Evolutionary conservation across 37 sponge, comb jelly and placozoan species (phyloP).

Genomic region (Aplysina aerophoba): DNA sequence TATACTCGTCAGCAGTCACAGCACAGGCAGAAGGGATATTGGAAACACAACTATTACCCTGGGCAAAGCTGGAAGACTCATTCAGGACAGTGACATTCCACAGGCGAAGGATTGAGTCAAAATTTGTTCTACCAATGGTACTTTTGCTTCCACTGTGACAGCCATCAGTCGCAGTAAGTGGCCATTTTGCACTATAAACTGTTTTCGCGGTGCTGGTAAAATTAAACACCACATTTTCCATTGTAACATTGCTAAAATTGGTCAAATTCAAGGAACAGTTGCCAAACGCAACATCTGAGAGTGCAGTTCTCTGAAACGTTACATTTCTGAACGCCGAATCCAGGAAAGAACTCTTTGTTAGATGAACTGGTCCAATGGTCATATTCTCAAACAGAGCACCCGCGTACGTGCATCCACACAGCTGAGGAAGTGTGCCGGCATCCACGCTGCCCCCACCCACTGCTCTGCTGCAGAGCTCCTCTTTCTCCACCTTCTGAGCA

Average conservation of each 20-base stretch:
- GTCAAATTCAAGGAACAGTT: slow-evolving; percentile 2
- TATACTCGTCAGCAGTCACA: not conserved
- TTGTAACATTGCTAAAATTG: slow-evolving; percentile 3
- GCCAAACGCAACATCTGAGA: slow-evolving; percentile 12
- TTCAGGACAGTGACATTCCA: too few relatives aligned
- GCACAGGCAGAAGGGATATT: too few relatives aligned
- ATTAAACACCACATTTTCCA: not conserved
- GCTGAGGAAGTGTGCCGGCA: not conserved
- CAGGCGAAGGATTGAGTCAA: too few relatives aligned
- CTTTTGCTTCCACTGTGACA: not conserved
- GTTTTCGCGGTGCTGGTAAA: too few relatives aligned
- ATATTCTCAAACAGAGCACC: slow-evolving; percentile 22
- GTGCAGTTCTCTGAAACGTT: slow-evolving; percentile 9
- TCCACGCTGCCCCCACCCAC: not conserved
- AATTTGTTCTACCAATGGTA: too few relatives aligned
- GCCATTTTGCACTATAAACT: too few relatives aligned
- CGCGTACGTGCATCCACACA: slow-evolving; percentile 40
- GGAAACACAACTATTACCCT: too few relatives aligned
- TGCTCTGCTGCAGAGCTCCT: slow-evolving; percentile 26
- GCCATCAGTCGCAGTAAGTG: not conserved
- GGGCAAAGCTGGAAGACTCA: too few relatives aligned
- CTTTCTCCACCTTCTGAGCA: too few relatives aligned
- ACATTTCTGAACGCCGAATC: slow-evolving; percentile 30
- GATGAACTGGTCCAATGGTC: not conserved
- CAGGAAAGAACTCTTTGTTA: slow-evolving; percentile 8